Conservation (phyloP, 2,113 vertebrate species). For the Pterocles gutturalis region DNA sequence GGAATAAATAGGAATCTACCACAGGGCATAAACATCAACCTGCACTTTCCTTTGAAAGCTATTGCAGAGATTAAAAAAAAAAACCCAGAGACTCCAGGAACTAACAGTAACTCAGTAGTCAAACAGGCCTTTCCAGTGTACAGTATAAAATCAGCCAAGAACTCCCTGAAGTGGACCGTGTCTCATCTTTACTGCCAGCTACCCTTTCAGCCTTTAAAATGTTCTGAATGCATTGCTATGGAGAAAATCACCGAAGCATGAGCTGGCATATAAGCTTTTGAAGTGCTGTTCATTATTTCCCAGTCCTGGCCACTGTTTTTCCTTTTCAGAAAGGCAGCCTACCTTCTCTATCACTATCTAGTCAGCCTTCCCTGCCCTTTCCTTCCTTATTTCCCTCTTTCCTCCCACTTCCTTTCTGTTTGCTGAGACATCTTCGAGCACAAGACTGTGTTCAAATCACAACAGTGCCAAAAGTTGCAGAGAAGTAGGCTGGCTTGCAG, state of each 20-base stretch:
- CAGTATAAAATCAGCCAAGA: neutral
- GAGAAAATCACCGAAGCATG: conserved; percentile 8
- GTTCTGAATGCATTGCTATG: neutral
- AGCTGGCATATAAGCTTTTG: neutral
- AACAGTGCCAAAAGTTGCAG: neutral
- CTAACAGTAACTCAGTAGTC: conserved; percentile 11
- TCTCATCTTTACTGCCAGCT: conserved; percentile 34
- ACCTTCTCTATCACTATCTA: neutral
- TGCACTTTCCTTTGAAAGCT: conserved; percentile 20
- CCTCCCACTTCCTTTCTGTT: neutral
- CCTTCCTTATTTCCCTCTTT: neutral
- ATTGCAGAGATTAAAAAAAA: neutral
- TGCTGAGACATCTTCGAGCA: neutral
- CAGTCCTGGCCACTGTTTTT: neutral
- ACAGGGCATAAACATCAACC: neutral
- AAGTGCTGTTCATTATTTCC: conserved; percentile 2
- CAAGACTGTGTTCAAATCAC: neutral
- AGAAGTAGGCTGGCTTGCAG: neutral
- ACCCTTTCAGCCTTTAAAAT: conserved; percentile 9
- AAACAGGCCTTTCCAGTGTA: neutral
- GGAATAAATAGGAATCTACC: conserved; percentile 18
- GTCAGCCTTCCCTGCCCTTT: neutral
- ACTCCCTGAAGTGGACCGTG: conserved; percentile 17
- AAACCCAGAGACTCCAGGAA: neutral
- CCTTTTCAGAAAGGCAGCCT: neutral